Conservation (phyloP, 2,113 vertebrate species). For the Heptranchias perlo region DNA sequence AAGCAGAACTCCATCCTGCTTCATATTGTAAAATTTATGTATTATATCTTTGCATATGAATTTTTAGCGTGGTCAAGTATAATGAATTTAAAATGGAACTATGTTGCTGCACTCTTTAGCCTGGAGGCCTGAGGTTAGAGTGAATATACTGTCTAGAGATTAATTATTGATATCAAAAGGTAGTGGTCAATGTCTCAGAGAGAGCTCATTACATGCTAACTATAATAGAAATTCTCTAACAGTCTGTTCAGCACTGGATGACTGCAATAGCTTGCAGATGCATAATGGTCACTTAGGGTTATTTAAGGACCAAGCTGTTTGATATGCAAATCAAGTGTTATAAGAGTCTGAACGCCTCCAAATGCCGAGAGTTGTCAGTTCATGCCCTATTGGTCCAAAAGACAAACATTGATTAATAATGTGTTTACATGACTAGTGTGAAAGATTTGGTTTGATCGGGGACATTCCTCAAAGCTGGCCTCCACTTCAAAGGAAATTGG, state of each 20-base stretch:
- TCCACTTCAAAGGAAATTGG: too few relatives aligned
- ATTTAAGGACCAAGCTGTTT: not conserved
- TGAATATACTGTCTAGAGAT: constrained; percentile 21
- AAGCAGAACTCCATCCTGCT: not conserved
- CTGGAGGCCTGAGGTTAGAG: not conserved
- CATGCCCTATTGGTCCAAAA: too few relatives aligned
- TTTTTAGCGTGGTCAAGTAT: not conserved
- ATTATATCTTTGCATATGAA: not conserved
- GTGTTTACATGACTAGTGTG: too few relatives aligned
- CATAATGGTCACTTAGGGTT: not conserved
- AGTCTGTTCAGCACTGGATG: not conserved
- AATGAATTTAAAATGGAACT: not conserved
- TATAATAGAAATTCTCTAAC: not conserved
- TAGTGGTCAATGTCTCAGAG: not conserved
- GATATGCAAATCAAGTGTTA: not conserved
- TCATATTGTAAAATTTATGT: not conserved
- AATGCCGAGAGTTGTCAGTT: too few relatives aligned
- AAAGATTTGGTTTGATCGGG: too few relatives aligned
- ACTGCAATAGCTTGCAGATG: not conserved
- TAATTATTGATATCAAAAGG: not conserved
- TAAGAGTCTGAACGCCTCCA: too few relatives aligned
- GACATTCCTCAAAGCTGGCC: too few relatives aligned
- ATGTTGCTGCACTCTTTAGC: not conserved
- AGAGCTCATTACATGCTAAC: not conserved
- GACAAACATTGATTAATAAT: too few relatives aligned